Evolutionary conservation across 2,888 invertebrate species (phyloP).

Genomic region (Mactromeris polynyma): DNA sequence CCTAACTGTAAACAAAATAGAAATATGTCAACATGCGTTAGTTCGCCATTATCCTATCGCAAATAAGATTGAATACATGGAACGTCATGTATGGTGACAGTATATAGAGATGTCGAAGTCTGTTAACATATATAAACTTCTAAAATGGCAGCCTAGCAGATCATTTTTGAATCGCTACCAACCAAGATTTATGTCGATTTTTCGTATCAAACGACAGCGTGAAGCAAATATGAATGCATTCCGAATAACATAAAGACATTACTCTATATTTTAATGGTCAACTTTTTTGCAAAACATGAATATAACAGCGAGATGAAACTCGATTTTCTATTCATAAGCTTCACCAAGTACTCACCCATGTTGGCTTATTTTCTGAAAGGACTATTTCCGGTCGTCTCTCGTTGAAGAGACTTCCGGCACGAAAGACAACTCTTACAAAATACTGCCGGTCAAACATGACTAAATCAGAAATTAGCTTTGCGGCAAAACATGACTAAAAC

Average conservation of each 20-base stretch:
- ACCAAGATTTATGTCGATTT: background rate
- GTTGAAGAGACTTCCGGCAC: slow-evolving; percentile 27
- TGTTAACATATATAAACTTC: background rate
- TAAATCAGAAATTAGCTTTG: background rate
- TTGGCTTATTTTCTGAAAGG: slow-evolving; percentile 59
- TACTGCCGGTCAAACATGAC: background rate
- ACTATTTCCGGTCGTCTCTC: slow-evolving; percentile 53
- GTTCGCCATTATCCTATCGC: background rate
- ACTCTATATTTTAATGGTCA: background rate
- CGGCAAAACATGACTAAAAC: background rate
- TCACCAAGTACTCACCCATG: slow-evolving; percentile 56
- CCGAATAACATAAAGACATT: background rate
- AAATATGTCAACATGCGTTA: too few relatives aligned
- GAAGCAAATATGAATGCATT: background rate
- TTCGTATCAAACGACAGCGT: background rate
- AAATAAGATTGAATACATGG: background rate
- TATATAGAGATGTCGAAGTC: background rate
- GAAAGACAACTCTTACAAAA: slow-evolving; percentile 28
- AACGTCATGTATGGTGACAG: background rate
- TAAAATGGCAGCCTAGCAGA: background rate
- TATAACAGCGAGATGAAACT: slow-evolving; percentile 7
- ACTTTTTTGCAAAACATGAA: background rate
- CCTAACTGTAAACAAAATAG: too few relatives aligned
- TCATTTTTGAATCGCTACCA: background rate
- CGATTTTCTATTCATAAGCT: slow-evolving; percentile 24